Percentiles rank a stretch among this genome's conserved stretches.
These are phyloP conservation scores for Gracilinanus agilis DNA, from an alignment of 2,113 vertebrate species.

Conservation along the genomic window DNA sequence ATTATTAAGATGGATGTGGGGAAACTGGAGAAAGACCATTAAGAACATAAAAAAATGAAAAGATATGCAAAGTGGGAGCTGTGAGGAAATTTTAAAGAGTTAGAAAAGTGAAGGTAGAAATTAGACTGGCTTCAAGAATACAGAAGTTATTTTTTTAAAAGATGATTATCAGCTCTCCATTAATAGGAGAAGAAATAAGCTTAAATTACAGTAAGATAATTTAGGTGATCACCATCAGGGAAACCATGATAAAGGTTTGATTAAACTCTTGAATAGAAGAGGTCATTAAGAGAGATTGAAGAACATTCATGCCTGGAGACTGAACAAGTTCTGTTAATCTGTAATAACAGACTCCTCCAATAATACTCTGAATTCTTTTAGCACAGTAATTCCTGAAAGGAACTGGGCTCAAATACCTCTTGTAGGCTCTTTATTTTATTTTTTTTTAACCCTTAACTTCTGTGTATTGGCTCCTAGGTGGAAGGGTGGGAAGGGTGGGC, in stretches of 20 bases:
- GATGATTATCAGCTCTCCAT: neutral
- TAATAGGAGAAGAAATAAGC: conserved; percentile 46
- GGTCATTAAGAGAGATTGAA: neutral
- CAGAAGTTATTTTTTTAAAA: conserved; percentile 26
- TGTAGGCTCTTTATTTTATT: no score
- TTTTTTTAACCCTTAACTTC: no score
- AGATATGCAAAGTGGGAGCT: neutral
- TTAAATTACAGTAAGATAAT: conserved; percentile 47
- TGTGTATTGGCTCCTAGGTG: no score
- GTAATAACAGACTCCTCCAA: neutral
- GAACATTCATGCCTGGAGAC: neutral
- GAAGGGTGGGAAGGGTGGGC: no score
- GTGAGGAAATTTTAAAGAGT: conserved; percentile 41
- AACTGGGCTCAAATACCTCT: neutral
- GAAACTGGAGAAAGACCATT: conserved; percentile 3
- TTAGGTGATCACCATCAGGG: conserved; percentile 51
- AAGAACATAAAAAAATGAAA: conserved; percentile 1
- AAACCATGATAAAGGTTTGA: conserved; percentile 28
- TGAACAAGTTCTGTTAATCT: neutral
- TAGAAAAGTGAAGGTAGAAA: conserved; percentile 58
- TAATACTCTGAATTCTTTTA: neutral
- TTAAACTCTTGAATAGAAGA: conserved; percentile 52
- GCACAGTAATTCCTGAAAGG: neutral
- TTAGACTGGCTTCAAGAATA: conserved; percentile 20
- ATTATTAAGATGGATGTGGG: conserved; percentile 1